These are phyloP conservation scores for Danio aesculapii DNA, from an alignment of 2,797 vertebrate genomes.

Conservation along the genomic window DNA sequence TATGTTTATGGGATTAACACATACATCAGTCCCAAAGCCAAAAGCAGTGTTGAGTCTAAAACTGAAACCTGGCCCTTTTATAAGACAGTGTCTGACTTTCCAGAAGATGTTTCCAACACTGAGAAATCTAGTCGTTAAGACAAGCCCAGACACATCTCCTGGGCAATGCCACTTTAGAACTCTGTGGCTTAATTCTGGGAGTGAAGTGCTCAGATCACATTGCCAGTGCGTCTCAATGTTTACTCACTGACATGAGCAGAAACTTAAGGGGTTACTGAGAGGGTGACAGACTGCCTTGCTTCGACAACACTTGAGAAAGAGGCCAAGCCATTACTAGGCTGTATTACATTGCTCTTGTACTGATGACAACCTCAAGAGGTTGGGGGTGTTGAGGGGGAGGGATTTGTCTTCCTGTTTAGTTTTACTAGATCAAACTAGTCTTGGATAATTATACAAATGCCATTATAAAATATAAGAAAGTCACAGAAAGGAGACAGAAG, in stretches of 20 bases:
- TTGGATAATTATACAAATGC: conserved; percentile 25
- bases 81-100: conserved; percentile 61
- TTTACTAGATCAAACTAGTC: conserved; percentile 23
- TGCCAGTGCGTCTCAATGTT: conserved; percentile 72
- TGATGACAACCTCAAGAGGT: conserved; percentile 57
- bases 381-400: conserved; percentile 42
- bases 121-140: conserved; percentile 63
- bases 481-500: neutral
- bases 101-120: conserved; percentile 69
- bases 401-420: conserved; percentile 47
- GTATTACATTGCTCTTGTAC: conserved; percentile 57
- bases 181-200: conserved; percentile 73
- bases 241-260: conserved; percentile 68
- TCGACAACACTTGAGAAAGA: conserved; percentile 54
- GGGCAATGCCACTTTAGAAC: conserved; percentile 72
- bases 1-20: neutral
- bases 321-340: conserved; percentile 55
- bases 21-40: neutral
- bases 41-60: conserved; percentile 1
- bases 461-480: conserved; percentile 7
- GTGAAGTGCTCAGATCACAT: conserved; percentile 71
- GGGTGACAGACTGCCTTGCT: conserved; percentile 63
- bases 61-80: conserved; percentile 25
- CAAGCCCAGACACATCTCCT: conserved; percentile 74
- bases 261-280: conserved; percentile 64